phyloP scores from a whole-genome alignment of 2,113 vertebrate species.

The Rostratula benghalensis region DNA sequence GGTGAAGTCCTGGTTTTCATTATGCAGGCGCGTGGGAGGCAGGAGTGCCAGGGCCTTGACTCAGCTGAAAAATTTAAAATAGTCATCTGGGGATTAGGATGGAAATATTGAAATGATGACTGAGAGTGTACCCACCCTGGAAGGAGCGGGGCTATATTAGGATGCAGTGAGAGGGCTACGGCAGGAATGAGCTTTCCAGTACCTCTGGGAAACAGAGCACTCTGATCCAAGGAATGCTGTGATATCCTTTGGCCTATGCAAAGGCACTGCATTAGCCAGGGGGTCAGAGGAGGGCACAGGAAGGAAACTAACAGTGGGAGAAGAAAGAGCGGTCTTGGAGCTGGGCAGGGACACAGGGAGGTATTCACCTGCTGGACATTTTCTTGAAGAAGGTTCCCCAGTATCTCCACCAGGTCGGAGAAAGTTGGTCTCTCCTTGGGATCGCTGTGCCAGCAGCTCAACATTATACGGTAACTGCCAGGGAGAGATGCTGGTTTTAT shows the following conservation, averaged over 20 bases:
- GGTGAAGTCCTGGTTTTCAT: slow-evolving; percentile 26
- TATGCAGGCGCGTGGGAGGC: neutral
- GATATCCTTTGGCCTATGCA: neutral
- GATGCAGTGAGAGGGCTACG: neutral
- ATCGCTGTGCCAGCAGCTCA: slow-evolving; percentile 95
- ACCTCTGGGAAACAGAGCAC: neutral
- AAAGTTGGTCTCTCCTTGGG: slow-evolving; percentile 92
- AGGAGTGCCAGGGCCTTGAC: slow-evolving; percentile 15
- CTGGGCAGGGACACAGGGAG: neutral
- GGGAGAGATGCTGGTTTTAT: neutral
- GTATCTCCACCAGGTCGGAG: slow-evolving; percentile 88
- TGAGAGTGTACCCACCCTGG: neutral
- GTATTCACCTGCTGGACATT: slow-evolving; percentile 84
- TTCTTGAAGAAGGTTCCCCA: slow-evolving; percentile 92
- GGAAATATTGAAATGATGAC: neutral
- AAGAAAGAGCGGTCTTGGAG: neutral
- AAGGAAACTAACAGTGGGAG: neutral
- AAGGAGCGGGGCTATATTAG: neutral
- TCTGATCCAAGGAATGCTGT: neutral
- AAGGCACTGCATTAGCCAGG: neutral
- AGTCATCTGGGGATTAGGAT: slow-evolving; percentile 13
- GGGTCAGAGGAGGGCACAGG: neutral
- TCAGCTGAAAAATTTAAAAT: slow-evolving; percentile 47
- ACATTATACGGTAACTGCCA: slow-evolving; percentile 92
- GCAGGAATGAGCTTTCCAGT: neutral